Evolutionary conservation across 2,113 vertebrate species (phyloP), one percentile per base, ranked within the genome.

Genomic region (Ammospiza caudacuta): DNA sequence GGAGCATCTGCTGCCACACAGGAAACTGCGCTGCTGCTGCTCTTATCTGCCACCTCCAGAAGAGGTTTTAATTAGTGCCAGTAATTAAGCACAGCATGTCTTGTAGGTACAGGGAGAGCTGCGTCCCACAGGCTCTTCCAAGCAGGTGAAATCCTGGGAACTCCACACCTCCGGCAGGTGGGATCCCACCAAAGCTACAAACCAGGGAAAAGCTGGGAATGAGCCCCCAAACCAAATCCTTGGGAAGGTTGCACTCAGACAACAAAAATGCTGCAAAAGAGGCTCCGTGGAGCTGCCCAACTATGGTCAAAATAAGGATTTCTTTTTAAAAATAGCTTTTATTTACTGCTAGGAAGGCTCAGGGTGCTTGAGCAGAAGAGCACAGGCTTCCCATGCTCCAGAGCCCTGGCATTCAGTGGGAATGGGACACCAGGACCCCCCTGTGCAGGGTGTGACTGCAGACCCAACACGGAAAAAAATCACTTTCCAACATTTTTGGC

Each of bases 41-140:
- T 90, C 83, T 57, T 15, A 35, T 4, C 85, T 6, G 5, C 46
- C 86, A 90, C 92, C 83, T 90, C 91, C 83, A 1, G 6, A 13
- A 83, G 49, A 80, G 92, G 54, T 9, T 93, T 87, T 92, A 96
- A 92, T 96, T 95, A 89, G 49, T 9, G 5, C 2, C 35, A 46
- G 44, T 69, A 95, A 97, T 96, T 95, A 96, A 87, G 91, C 77
- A 49, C 89, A 22, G 91, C 89, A 11, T 22, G 52, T 75, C 80
- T 5, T 12, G 2, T 62, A 73, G 95, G 90, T 64, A 44, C 4
- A 1, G 80, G 64, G 61, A 77, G n/a, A 73, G 77, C 86, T 44
- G 81, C 70, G 46, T 39, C 6, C 83, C 1, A 1, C 7, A 1
- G 76, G 90, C 72, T 79, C 76, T 43, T 43, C 0, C 10, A 70